Evolutionary conservation across 2,113 vertebrate species (phyloP).

Genomic region (Syngnathoides biaculeatus): DNA sequence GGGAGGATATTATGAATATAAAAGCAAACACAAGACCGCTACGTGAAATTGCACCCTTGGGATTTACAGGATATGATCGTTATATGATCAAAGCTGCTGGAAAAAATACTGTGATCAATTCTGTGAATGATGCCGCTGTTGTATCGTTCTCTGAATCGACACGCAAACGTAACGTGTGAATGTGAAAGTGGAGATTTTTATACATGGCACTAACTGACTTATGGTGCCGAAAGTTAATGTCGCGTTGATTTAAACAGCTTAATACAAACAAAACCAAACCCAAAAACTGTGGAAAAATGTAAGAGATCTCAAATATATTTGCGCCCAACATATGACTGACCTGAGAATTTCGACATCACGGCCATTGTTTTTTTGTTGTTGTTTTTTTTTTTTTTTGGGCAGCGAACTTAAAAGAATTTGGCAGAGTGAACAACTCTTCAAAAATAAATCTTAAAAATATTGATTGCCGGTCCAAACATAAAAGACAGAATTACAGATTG

Average conservation of each 20-base stretch:
- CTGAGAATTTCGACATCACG: too few species aligned
- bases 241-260: not conserved
- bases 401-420: too few species aligned
- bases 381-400: too few species aligned
- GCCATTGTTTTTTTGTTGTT: too few species aligned
- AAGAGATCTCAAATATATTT: too few species aligned
- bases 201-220: not conserved
- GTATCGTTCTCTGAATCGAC: not conserved
- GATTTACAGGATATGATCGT: not conserved
- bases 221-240: not conserved
- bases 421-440: too few species aligned
- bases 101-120: constrained; percentile 3
- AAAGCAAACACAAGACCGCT: not conserved
- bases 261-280: not conserved
- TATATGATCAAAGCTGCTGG: not conserved
- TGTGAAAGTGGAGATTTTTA: not conserved
- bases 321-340: too few species aligned
- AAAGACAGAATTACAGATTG: too few species aligned
- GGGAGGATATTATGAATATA: not conserved
- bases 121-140: not conserved
- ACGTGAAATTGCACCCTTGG: not conserved
- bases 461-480: too few species aligned
- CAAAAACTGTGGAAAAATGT: not conserved
- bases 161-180: not conserved
- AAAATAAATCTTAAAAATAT: too few species aligned